These are phyloP conservation scores for Drosophila sproati DNA, from an alignment of 1,140 invertebrate species.

Conservation along the genomic window DNA sequence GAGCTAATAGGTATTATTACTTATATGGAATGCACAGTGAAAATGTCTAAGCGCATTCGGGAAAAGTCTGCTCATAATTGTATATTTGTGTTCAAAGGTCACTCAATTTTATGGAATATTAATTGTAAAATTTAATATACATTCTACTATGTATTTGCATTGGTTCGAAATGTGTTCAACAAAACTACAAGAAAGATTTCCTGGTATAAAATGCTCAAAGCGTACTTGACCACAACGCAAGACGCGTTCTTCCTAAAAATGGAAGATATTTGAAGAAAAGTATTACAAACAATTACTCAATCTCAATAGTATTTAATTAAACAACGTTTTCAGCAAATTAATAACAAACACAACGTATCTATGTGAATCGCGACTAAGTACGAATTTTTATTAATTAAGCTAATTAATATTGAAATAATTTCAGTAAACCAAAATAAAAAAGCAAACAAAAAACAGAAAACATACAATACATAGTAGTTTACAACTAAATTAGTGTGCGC, in stretches of 20 bases:
- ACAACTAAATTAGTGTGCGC: slow-evolving; percentile 69
- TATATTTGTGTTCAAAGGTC: slow-evolving; percentile 67
- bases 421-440: slow-evolving; percentile 47
- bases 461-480: slow-evolving; percentile 65
- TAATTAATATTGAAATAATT: slow-evolving; percentile 63
- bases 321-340: slow-evolving; percentile 63
- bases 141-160: slow-evolving; percentile 17
- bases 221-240: slow-evolving; percentile 60
- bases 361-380: slow-evolving; percentile 77
- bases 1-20: not conserved
- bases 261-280: not conserved
- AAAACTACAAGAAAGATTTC: slow-evolving; percentile 38
- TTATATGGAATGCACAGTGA: slow-evolving; percentile 16
- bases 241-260: slow-evolving; percentile 8
- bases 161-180: slow-evolving; percentile 55
- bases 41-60: slow-evolving; percentile 18
- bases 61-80: slow-evolving; percentile 47
- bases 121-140: slow-evolving; percentile 32
- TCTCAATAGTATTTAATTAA: slow-evolving; percentile 68
- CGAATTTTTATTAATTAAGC: slow-evolving; percentile 81
- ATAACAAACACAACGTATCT: slow-evolving; percentile 64
- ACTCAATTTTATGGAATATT: slow-evolving; percentile 65
- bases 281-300: slow-evolving; percentile 59
- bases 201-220: slow-evolving; percentile 56
- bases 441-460: slow-evolving; percentile 31